Base-by-base conservation (phyloP, 1,140 invertebrate genomes). In the Hormaphis cornu region DNA sequence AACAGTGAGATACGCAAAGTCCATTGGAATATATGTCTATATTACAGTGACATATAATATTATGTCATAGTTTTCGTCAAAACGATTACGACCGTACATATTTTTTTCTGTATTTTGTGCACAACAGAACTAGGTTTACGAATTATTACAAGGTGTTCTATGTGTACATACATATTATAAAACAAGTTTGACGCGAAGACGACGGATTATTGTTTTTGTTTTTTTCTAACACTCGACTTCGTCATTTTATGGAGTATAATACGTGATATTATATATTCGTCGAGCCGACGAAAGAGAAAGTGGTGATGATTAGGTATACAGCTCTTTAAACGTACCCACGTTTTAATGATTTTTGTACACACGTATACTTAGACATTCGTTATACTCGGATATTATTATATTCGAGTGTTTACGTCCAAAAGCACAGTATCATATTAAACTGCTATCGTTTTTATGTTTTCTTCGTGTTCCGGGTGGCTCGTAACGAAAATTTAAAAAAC, bases 161-260 rank as follows among this genome's bases (percentile, higher is more conserved):
- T n/a, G n/a, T n/a, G n/a, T n/a, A n/a, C 28, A 28, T 16, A 53
- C 52, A 53, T 53, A 30, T 28, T 20, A 26, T 8, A 4, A 53
- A 53, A 33, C 52, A 33, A 26, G 28, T 53, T n/a, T 33, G 33
- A 56, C 33, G 22, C 22, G 20, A 40, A 58, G 20, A 20, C 54
- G 54, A 58, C 54, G 26, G 7, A 58, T 58, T 56, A 37, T 56
- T 56, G 20, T 33, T 33, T 54, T 54, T 53, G 35, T 40, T 37
- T 7, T 10, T 24, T 6, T 40, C 33, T 2, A 3, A 12, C 22
- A n/a, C 12, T 22, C 22, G 18, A n/a, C 18, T 26, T 20, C 28
- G 50, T 33, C 14, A 50, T 50, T 50, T 26, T 10, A 53, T 28
- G 30, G 50, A 30, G 26, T n/a, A n/a, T n/a, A n/a, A n/a, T n/a